Conservation (phyloP, 2,113 vertebrate genomes). For the Rhineura floridana region DNA sequence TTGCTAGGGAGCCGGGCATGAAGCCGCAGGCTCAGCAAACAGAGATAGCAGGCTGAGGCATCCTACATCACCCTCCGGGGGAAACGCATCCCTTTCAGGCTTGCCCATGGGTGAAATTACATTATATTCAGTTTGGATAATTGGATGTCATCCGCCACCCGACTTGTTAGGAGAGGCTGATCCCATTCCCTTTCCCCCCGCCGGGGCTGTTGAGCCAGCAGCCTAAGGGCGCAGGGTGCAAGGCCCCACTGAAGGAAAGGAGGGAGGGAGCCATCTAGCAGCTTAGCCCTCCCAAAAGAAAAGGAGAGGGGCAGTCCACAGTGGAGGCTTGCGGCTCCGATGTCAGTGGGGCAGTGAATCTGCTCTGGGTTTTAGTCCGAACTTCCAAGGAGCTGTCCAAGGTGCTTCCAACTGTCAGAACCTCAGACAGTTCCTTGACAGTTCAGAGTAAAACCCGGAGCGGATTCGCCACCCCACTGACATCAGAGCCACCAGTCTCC, state of each 20-base stretch:
- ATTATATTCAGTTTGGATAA: constrained; percentile 74
- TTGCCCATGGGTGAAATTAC: constrained; percentile 80
- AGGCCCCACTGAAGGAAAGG: neutral
- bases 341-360: no score
- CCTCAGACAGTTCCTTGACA: no score
- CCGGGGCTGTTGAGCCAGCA: constrained; percentile 10
- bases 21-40: constrained; percentile 62
- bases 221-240: neutral
- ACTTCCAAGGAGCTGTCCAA: no score
- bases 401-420: no score
- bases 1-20: constrained; percentile 60
- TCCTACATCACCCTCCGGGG: constrained; percentile 65
- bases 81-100: constrained; percentile 70
- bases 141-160: constrained; percentile 66
- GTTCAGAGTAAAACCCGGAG: no score
- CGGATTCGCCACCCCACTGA: no score
- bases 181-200: neutral
- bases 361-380: no score
- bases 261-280: neutral
- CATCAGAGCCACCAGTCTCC: no score
- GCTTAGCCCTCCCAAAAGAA: neutral
- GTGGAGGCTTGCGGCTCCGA: no score
- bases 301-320: no score
- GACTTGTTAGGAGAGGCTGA: constrained; percentile 43
- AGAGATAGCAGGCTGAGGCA: constrained; percentile 56